These are phyloP conservation scores for Epizoanthus stellaris DNA, from an alignment of 92 coral and sea anemone genomes.

Conservation along the genomic window DNA sequence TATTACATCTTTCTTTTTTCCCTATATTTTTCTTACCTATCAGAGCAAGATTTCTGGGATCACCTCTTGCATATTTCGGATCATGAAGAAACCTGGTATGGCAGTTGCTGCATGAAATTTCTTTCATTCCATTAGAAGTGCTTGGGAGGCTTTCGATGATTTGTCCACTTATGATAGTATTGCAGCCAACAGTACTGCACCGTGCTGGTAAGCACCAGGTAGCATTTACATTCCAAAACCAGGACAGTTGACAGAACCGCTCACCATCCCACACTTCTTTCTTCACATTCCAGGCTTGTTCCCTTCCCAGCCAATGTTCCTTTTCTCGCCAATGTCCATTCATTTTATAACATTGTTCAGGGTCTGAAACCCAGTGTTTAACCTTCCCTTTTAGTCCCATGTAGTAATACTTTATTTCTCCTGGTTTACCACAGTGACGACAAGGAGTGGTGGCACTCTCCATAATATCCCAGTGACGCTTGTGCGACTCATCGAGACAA, in stretches of 20 bases:
- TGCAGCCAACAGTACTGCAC: slow-evolving; percentile 60
- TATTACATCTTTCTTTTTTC: too few relatives aligned
- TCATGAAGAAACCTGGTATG: slow-evolving; percentile 64
- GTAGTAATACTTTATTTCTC: slow-evolving; percentile 65
- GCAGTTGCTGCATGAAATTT: slow-evolving; percentile 61
- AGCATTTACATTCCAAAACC: slow-evolving; percentile 70
- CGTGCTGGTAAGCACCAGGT: slow-evolving; percentile 76
- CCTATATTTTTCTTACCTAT: slow-evolving; percentile 49
- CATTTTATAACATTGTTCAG: slow-evolving; percentile 74
- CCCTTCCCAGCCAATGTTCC: slow-evolving; percentile 76
- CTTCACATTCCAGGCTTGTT: slow-evolving; percentile 36
- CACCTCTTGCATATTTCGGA: slow-evolving; percentile 60
- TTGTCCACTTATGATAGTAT: slow-evolving; percentile 55
- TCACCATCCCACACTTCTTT: slow-evolving; percentile 71
- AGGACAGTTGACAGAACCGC: slow-evolving; percentile 64
- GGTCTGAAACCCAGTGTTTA: slow-evolving; percentile 57
- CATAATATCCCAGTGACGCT: slow-evolving; percentile 76
- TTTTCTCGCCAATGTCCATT: slow-evolving; percentile 74
- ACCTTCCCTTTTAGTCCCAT: slow-evolving; percentile 71
- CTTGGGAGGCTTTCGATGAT: slow-evolving; percentile 50
- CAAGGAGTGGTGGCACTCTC: slow-evolving; percentile 54
- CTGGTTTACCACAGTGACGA: slow-evolving; percentile 60
- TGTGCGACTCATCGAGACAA: slow-evolving; percentile 61
- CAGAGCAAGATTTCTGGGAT: slow-evolving; percentile 73
- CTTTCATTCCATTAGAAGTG: slow-evolving; percentile 51